phyloP scores from a whole-genome alignment of 1,140 invertebrate species.

The Paralvinella palmiformis region DNA sequence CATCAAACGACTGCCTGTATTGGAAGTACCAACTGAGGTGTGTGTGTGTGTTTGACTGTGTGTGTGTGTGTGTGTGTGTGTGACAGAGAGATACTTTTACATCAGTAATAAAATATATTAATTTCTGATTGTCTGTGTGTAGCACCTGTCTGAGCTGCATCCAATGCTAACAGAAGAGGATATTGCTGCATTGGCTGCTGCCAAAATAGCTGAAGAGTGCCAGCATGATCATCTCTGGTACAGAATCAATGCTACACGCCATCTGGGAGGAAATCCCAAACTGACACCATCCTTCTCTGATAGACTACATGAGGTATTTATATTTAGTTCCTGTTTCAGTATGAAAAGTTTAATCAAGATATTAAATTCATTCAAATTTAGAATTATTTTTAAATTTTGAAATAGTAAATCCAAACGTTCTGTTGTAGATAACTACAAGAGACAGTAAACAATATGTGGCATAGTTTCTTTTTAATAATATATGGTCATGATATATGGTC shows the following conservation, averaged over 20 bases:
- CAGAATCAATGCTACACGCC: conserved; percentile 57
- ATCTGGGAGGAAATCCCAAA: conserved; percentile 53
- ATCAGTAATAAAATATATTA: no score
- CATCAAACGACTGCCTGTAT: no score
- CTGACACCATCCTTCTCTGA: conserved; percentile 24
- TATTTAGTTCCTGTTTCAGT: background rate
- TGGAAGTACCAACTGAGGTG: background rate
- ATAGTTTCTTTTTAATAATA: no score
- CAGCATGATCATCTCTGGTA: conserved; percentile 59
- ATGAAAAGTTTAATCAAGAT: no score
- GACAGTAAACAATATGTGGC: no score
- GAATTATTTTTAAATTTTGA: background rate
- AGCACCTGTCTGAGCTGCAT: conserved; percentile 55
- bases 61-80: background rate
- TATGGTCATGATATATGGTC: no score
- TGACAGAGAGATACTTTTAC: background rate
- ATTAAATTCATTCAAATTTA: no score
- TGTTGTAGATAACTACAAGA: no score
- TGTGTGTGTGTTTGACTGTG: background rate
- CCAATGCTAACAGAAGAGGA: conserved; percentile 58
- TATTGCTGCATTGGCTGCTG: conserved; percentile 57
- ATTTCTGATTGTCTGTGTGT: background rate
- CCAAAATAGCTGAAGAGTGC: conserved; percentile 54
- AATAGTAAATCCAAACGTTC: no score
- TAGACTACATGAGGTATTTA: conserved; percentile 6